phyloP scores from a whole-genome alignment of 2,113 vertebrate species.

The Osmerus eperlanus region DNA sequence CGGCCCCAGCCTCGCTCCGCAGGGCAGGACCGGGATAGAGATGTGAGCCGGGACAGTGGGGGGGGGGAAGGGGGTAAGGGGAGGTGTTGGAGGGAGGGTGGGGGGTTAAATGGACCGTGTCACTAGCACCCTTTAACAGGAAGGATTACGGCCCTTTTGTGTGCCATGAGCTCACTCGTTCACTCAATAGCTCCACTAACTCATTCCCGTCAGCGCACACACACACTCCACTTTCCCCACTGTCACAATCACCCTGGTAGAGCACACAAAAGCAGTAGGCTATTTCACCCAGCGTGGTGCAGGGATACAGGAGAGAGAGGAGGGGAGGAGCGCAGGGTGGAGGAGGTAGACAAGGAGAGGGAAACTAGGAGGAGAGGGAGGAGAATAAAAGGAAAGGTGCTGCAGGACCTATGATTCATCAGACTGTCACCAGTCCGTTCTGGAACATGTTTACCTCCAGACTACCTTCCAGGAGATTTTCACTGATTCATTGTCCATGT shows the following conservation, averaged over 20 bases:
- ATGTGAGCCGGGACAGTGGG: constrained; percentile 27
- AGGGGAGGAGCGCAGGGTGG: too few relatives aligned
- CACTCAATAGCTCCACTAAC: background rate
- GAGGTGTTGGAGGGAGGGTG: constrained; percentile 36
- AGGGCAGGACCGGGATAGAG: constrained; percentile 20
- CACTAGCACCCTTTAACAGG: constrained; percentile 57
- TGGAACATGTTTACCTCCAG: too few relatives aligned
- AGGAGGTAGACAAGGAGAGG: too few relatives aligned
- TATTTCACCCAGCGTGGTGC: too few relatives aligned
- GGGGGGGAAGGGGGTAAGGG: constrained; percentile 9
- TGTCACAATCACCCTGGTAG: constrained; percentile 48
- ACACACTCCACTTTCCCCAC: constrained; percentile 41
- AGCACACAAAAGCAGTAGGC: constrained; percentile 40
- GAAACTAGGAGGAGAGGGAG: too few relatives aligned
- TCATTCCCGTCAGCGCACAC: constrained; percentile 31
- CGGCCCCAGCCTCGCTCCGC: background rate
- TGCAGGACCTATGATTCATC: too few relatives aligned
- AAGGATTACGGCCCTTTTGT: constrained; percentile 67
- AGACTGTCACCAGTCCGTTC: too few relatives aligned
- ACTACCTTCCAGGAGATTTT: too few relatives aligned
- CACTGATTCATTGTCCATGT: too few relatives aligned
- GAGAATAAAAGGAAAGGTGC: too few relatives aligned
- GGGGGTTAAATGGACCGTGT: constrained; percentile 64
- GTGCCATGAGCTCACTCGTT: constrained; percentile 55
- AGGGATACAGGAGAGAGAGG: too few relatives aligned